Evolutionary conservation across 2,113 vertebrate genomes (phyloP), one percentile per base, ranked within the genome.

Genomic region (Dolichotis patagonum): DNA sequence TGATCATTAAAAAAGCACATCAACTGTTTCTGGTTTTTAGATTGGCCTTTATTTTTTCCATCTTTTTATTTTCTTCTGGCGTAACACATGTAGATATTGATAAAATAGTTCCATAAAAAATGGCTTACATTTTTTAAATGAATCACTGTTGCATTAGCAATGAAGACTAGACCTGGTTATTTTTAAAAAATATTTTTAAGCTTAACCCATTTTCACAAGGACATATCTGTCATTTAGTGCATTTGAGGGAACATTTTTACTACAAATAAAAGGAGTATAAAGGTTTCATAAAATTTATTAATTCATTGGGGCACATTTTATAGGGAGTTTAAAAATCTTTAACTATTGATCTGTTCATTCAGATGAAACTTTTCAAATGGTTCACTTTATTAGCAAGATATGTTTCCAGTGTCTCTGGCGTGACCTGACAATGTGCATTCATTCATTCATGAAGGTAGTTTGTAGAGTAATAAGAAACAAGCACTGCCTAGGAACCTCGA

Each of bases 141-240:
- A 73, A 71, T 80, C 56, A 85, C 20, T 77, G 49, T 95, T 85
- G 24, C 22, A 52, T 69, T 96, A 90, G n/a, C 28, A 89, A 71
- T 95, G 75, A 96, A 90, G 10, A 92, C 85, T 80, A 95, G 58
- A 83, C 35, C 3, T 86, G 38, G 71, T 96, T 87, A 83, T 54
- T 94, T 84, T 22, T 9, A 86, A 86, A 54, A 94, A 85, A 88
- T n/a, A n/a, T n/a, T n/a, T 65, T 95, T 94, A 96, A 96, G 17
- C 28, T 88, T 91, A 92, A 78, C 13, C 28, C 14, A 69, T 43
- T 90, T 92, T 6, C 65, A 75, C 8, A 60, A 85, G 17, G 30
- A 11, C 10, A 43, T 86, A 58, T 46, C 65, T 92, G 38, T 83
- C 82, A 85, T 91, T 97, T 52, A 83, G 5, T 90, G 30, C 28